Base-by-base conservation (phyloP, 2,797 vertebrate species). In the Esox lucius region DNA sequence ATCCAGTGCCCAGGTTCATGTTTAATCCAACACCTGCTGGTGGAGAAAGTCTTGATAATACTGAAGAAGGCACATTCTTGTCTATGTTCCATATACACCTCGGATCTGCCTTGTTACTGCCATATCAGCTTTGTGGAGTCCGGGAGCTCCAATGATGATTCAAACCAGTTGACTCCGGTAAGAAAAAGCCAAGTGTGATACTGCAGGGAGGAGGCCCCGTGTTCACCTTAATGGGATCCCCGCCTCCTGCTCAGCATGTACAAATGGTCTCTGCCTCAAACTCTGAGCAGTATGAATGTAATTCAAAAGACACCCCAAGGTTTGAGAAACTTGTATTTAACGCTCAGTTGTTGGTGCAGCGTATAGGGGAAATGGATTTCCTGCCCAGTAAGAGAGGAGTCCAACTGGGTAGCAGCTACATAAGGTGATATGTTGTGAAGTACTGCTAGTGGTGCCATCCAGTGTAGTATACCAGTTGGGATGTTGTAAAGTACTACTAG, bases 1-100 rank as follows among this genome's bases (percentile, higher is more conserved):
- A 75, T 74, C 68, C 69, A 35, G 33, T 17, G 22, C 62, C 62
- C 68, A 76, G 51, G 42, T 56, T 42, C 42, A 76, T 72, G 68
- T 68, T 72, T 56, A 76, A 73, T 19, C 71, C 72, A 70, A 53
- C 49, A 59, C 26, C 49, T 73, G 15, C 26, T 16, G 28, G 28
- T 65, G 26, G 62, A 65, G 28, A 59, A 59, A 22, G n/a, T 65
- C 28, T 4, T 12, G 28, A 65, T 33, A 17, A 65, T 31, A 65
- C 11, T 1, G 11, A 24, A 26, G 62, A 2, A 65, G 28, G 6
- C 11, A 4, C 0, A 5, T 17, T 16, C 33, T 28, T 7, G 15
- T 17, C 28, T 28, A 24, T 64, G 62, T 28, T 65, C 28, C 17
- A 33, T 28, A 5, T 28, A 65, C 28, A 16, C 56, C n/a, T 24